Evolutionary conservation across 2,888 invertebrate species (phyloP), one percentile per base, ranked within the genome.

Genomic region (Apocheima hispidaria): DNA sequence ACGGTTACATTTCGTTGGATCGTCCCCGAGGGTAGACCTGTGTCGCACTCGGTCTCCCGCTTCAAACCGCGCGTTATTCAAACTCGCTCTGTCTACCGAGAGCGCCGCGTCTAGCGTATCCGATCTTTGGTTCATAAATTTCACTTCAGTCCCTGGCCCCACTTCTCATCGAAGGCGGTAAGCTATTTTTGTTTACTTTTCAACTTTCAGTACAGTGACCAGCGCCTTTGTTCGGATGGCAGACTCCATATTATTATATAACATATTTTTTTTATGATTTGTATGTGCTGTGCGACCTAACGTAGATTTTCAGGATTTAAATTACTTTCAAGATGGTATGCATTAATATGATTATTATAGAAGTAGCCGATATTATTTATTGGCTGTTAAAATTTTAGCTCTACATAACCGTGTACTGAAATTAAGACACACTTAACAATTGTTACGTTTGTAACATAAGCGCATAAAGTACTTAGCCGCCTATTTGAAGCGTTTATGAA

Each of bases 131-230:
- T 38, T 44, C 65, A 66, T 65, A 78, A 83, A 82, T 75, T 82
- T 81, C 76, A 66, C 72, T 70, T 71, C 70, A 60, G 66, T 69
- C 71, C 69, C 67, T 70, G 57, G 60, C 76, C 72, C 74, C 69
- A 74, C 81, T 76, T 77, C 77, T 64, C 79, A 61, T 62, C 78
- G 69, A 72, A 83, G 73, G 77, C 79, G 89, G 90, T 90, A 85
- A 90, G 90, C 72, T 62, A 74, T 6, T 7, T 75, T 81, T 82
- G 73, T 81, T 83, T 82, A 80, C 70, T 78, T 44, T 23, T 16
- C 16, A 43, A 35, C 35, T 50, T 36, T 72, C 68, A 40, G 26
- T 26, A 1, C 26, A 26, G 26, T 26, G 65, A 14, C 21, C 33
- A 3, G 26, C 61, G 70, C 68, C 65, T 76, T 82, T 74, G 68